These are phyloP conservation scores for Andrena chrysosceles DNA, from an alignment of 2,888 invertebrate species.

Conservation along the genomic window DNA sequence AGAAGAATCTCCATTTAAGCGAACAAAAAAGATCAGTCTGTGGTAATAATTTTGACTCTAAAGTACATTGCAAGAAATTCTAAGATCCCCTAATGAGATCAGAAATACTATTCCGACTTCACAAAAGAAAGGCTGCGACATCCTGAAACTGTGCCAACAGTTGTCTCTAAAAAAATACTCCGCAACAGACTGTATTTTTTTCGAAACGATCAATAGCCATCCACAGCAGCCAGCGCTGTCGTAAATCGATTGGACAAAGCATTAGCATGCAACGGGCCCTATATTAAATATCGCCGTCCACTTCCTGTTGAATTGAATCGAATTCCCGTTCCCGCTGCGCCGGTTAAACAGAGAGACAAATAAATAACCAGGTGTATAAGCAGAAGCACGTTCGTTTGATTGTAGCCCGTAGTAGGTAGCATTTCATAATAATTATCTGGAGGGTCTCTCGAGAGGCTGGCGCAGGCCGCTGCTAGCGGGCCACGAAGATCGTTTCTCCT, in stretches of 20 bases:
- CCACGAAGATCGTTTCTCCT: constrained; percentile 71
- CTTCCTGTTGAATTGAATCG: constrained; percentile 44
- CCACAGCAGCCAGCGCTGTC: neutral
- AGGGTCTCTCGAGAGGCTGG: constrained; percentile 30
- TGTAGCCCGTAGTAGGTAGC: constrained; percentile 71
- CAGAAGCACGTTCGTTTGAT: constrained; percentile 77
- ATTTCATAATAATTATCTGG: constrained; percentile 80
- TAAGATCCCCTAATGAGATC: no score
- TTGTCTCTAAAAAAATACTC: neutral
- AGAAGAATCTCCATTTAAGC: no score
- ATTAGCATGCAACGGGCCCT: constrained; percentile 14
- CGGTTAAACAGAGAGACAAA: constrained; percentile 54
- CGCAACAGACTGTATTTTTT: neutral
- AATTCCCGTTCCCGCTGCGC: constrained; percentile 26
- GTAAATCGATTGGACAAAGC: constrained; percentile 21
- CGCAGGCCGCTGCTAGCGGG: constrained; percentile 41
- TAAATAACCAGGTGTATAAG: constrained; percentile 70
- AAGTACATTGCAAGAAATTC: no score
- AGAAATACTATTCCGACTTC: no score
- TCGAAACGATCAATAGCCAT: neutral
- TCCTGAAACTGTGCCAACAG: neutral
- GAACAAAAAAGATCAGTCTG: no score
- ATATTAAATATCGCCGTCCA: constrained; percentile 38
- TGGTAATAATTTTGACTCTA: neutral
- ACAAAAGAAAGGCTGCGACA: neutral